phyloP scores from a whole-genome alignment of 1,140 invertebrate species.

The Drosophila eugracilis region DNA sequence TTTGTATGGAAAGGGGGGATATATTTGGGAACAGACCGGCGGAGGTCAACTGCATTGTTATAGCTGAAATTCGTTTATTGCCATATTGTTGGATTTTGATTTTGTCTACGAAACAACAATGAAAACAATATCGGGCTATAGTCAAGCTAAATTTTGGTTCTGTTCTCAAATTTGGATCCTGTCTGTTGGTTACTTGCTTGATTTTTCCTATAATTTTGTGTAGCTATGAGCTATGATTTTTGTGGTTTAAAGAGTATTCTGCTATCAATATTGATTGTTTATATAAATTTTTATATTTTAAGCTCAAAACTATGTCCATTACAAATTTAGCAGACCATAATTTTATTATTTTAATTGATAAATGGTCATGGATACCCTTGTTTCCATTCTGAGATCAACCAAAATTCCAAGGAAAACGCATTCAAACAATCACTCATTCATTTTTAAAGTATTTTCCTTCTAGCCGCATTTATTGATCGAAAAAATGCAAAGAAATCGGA shows the following conservation, averaged over 20 bases:
- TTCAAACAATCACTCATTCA: conserved; percentile 1
- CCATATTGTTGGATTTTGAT: conserved; percentile 66
- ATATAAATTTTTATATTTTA: no score
- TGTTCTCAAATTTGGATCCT: not conserved
- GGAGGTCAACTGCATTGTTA: conserved; percentile 46
- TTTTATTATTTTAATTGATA: no score
- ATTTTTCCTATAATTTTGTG: no score
- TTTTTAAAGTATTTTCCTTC: conserved; percentile 6
- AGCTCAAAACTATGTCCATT: no score
- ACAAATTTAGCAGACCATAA: no score
- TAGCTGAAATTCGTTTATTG: conserved; percentile 72
- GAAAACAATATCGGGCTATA: not conserved
- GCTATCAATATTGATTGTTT: no score
- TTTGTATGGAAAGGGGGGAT: conserved; percentile 17
- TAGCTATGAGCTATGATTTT: no score
- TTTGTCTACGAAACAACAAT: conserved; percentile 55
- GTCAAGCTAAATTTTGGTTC: not conserved
- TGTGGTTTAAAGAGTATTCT: no score
- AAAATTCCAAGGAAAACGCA: not conserved
- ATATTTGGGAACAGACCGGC: not conserved
- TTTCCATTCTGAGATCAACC: not conserved
- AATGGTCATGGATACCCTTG: not conserved
- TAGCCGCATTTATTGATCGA: conserved; percentile 43
- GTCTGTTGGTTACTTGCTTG: not conserved
- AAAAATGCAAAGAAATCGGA: conserved; percentile 35